Evolutionary conservation across 2,113 vertebrate genomes (phyloP).

Genomic region (Gulo gulo): DNA sequence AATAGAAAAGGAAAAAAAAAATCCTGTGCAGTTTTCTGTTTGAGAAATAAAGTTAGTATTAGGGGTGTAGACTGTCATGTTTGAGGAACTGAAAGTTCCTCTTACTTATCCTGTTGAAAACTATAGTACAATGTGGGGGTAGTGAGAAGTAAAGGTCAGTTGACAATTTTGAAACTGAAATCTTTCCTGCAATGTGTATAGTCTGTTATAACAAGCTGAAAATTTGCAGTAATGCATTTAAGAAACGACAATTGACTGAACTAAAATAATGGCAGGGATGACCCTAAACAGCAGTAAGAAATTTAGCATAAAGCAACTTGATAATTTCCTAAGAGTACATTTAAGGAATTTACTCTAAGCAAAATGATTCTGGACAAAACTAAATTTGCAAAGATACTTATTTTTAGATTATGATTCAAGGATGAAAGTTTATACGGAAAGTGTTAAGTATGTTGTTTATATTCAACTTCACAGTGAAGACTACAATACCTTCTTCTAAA

Average conservation of each 20-base stretch:
- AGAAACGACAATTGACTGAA: not conserved
- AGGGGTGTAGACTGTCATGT: not conserved
- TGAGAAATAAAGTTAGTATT: not conserved
- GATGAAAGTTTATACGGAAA: not conserved
- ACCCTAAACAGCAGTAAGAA: not conserved
- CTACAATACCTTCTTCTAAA: not conserved
- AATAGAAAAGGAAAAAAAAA: not conserved
- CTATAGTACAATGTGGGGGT: not conserved
- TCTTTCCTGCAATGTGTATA: not conserved
- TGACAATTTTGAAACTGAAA: constrained; percentile 26
- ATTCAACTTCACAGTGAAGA: not conserved
- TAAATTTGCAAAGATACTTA: not conserved
- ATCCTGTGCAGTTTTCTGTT: not conserved
- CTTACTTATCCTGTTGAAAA: not conserved
- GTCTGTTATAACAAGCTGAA: not conserved
- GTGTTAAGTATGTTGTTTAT: not conserved
- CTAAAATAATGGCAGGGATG: not conserved
- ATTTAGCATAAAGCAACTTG: not conserved
- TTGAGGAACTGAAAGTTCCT: constrained; percentile 1
- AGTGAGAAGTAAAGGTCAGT: not conserved
- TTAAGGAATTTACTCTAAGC: not conserved
- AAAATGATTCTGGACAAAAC: not conserved
- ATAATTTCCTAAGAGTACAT: not conserved
- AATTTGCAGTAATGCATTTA: not conserved
- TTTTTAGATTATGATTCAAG: not conserved